phyloP scores from a whole-genome alignment of 2,113 vertebrate species.

The Mustela lutreola region DNA sequence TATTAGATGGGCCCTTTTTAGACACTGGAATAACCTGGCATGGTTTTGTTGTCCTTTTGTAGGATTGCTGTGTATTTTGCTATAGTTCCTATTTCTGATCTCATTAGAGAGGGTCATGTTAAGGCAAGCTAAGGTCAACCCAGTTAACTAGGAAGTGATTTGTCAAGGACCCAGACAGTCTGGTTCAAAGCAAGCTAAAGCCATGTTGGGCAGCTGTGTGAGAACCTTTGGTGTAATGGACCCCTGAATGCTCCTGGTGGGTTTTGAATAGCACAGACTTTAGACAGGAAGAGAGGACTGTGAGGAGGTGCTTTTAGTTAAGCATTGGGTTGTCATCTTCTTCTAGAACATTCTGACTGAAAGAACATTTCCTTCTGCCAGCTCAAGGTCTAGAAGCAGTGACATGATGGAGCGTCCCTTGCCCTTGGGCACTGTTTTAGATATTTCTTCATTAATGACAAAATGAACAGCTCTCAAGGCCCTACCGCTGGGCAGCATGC shows the following conservation, averaged over 20 bases:
- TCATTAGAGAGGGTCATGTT: background rate
- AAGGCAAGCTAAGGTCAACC: background rate
- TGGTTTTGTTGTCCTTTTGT: background rate
- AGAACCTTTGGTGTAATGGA: background rate
- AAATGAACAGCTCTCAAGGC: background rate
- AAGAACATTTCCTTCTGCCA: background rate
- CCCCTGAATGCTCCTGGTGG: background rate
- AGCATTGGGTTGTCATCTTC: background rate
- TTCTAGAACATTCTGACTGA: background rate
- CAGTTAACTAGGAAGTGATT: background rate
- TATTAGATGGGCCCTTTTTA: slow-evolving; percentile 29
- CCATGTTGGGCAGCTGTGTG: background rate
- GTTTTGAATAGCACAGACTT: background rate
- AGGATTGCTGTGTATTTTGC: background rate
- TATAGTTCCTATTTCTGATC: background rate
- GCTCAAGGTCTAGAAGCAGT: background rate
- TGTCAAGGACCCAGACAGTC: background rate
- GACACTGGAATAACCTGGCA: background rate
- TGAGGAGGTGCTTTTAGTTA: background rate
- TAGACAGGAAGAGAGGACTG: background rate
- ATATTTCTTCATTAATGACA: background rate
- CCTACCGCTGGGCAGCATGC: background rate
- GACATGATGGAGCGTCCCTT: background rate
- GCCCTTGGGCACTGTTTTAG: background rate
- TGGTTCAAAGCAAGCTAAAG: background rate